A percentile compares a stretch with the other conserved stretches of the same genome.
Conservation (phyloP, 2,888 invertebrate species). For the Acrobasis repandana region DNA sequence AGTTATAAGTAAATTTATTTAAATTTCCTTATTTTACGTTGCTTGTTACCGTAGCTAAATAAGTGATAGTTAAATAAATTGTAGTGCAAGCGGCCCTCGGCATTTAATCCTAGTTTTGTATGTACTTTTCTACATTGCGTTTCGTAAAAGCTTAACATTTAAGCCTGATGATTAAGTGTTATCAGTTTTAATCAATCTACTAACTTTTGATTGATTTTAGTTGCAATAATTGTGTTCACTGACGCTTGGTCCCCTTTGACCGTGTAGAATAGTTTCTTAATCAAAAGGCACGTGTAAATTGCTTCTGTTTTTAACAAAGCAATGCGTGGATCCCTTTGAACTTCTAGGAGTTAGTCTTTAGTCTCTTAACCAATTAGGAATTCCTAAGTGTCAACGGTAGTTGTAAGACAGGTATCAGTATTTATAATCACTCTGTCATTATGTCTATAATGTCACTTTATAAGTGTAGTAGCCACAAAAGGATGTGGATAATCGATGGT, state of each 20-base stretch:
- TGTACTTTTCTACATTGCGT: background rate
- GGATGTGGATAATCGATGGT: background rate
- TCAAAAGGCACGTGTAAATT: too few relatives aligned
- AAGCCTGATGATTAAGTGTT: background rate
- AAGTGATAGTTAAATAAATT: background rate
- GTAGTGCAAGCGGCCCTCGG: background rate
- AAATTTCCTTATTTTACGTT: background rate
- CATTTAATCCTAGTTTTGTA: background rate
- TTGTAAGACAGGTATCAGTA: background rate
- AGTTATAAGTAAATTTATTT: background rate
- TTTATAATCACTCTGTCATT: background rate
- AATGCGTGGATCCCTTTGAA: too few relatives aligned
- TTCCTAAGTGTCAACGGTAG: background rate
- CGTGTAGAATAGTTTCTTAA: too few relatives aligned
- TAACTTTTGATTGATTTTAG: constrained; percentile 1
- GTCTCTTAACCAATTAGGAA: too few relatives aligned
- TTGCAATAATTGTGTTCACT: background rate
- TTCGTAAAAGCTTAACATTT: constrained; percentile 3
- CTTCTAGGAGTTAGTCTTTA: too few relatives aligned
- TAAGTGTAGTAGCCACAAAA: background rate
- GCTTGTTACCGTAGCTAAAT: background rate
- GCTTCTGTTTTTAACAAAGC: too few relatives aligned
- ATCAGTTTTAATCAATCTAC: constrained; percentile 15
- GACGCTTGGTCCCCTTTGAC: background rate
- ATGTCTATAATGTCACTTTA: background rate